A percentile compares a stretch with the other conserved stretches of the same genome.
phyloP scores from a whole-genome alignment of 2,113 vertebrate species.

The Haplochromis vanheusdeni region DNA sequence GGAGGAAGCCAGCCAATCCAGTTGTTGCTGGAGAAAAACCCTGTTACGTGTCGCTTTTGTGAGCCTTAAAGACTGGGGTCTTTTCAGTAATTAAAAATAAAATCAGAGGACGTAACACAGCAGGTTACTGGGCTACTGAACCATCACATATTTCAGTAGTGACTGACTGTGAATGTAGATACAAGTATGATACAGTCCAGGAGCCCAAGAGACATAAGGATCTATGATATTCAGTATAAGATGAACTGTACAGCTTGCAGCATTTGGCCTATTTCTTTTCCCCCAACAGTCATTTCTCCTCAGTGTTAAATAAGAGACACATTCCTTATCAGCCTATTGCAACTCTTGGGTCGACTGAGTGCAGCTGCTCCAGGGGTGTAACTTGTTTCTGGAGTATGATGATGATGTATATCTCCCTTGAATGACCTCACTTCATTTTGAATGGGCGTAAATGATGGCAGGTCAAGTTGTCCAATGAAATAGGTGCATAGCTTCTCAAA shows the following conservation, averaged over 20 bases:
- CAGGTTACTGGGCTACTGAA: not conserved
- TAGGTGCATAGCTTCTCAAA: not conserved
- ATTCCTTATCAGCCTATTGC: not conserved
- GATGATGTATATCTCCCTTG: not conserved
- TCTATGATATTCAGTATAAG: not conserved
- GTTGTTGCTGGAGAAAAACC: not conserved
- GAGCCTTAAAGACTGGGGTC: not conserved
- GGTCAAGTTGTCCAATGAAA: not conserved
- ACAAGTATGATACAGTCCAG: not conserved
- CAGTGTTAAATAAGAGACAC: not conserved
- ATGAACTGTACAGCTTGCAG: not conserved
- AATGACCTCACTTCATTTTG: conserved; percentile 13
- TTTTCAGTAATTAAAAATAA: not conserved
- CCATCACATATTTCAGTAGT: not conserved
- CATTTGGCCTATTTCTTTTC: not conserved
- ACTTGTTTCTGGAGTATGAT: not conserved
- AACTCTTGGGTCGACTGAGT: not conserved
- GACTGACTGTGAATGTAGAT: not conserved
- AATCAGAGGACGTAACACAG: not conserved
- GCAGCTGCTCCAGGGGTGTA: conserved; percentile 26
- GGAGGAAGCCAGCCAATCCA: not conserved
- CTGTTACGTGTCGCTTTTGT: not conserved
- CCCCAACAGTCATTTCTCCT: not conserved
- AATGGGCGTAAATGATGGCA: not conserved
- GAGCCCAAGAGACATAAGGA: not conserved